A percentile compares a stretch with the other conserved stretches of the same genome.
phyloP scores from a whole-genome alignment of 2,797 vertebrate genomes.

The Rhynchotus rufescens region DNA sequence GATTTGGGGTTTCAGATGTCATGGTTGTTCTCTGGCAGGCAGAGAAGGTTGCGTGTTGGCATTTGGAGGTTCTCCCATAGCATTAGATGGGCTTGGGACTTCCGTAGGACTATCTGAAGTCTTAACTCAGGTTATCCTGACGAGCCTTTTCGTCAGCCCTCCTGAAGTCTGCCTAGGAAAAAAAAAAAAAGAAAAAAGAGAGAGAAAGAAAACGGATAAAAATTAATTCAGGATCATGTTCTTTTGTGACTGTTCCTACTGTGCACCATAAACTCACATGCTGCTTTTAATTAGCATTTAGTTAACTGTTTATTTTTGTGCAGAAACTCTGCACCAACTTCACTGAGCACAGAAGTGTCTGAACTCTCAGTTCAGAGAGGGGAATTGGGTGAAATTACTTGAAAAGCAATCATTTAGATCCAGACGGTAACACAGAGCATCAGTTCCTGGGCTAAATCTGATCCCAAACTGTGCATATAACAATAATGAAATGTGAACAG shows the following conservation, averaged over 20 bases:
- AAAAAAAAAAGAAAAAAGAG: neutral
- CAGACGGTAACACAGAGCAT: neutral
- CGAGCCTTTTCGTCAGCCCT: neutral
- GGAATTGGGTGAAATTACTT: neutral
- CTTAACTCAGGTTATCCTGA: constrained; percentile 10
- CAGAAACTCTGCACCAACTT: constrained; percentile 1
- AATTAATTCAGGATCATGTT: constrained; percentile 65
- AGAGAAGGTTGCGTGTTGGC: neutral
- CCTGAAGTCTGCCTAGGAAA: neutral
- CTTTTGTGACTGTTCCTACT: constrained; percentile 63
- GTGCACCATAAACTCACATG: constrained; percentile 63
- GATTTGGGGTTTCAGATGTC: neutral
- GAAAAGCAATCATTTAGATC: neutral
- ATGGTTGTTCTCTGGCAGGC: neutral
- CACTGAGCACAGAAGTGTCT: constrained; percentile 5
- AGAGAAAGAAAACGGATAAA: neutral
- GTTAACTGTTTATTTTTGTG: constrained; percentile 56
- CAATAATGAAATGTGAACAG: neutral
- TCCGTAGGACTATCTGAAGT: neutral
- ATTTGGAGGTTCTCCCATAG: neutral
- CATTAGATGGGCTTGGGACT: neutral
- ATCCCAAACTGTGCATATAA: neutral
- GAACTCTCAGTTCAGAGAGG: neutral
- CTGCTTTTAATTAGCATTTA: constrained; percentile 74
- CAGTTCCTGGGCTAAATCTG: neutral